Conservation (phyloP, 2,113 vertebrate species). For the Leptocoma aspasia region DNA sequence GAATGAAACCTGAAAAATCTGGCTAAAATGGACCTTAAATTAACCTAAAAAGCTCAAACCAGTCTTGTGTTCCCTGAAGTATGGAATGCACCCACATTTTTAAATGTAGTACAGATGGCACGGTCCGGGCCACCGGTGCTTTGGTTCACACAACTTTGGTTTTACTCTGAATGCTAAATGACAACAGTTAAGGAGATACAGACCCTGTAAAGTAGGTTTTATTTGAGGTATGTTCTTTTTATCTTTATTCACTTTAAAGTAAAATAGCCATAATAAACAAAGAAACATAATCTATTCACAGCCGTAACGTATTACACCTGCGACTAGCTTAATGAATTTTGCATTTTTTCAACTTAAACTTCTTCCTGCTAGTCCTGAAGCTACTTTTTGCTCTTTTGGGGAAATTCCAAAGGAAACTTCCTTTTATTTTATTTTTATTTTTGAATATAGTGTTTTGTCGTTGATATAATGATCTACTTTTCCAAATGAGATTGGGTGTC, state of each 20-base stretch:
- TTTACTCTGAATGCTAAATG: not conserved
- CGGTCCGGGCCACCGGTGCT: not conserved
- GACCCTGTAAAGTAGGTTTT: not conserved
- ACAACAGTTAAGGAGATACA: not conserved
- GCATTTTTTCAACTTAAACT: not conserved
- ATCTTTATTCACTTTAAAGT: not conserved
- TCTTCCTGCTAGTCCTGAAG: not conserved
- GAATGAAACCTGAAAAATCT: not conserved
- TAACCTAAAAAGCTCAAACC: not conserved
- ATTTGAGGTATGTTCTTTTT: not conserved
- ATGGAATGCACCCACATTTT: not conserved
- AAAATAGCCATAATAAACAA: not conserved
- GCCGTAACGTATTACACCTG: not conserved
- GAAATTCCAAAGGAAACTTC: not conserved
- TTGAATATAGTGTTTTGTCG: not conserved
- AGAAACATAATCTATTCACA: not conserved
- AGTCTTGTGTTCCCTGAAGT: not conserved
- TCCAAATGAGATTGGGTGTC: not conserved
- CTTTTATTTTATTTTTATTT: not conserved
- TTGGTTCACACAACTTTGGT: not conserved
- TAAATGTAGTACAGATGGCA: not conserved
- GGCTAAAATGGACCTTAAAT: not conserved
- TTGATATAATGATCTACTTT: not conserved
- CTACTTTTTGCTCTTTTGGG: not conserved
- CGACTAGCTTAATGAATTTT: not conserved